Conservation (phyloP, 2,113 vertebrate species). For the Passer domesticus region DNA sequence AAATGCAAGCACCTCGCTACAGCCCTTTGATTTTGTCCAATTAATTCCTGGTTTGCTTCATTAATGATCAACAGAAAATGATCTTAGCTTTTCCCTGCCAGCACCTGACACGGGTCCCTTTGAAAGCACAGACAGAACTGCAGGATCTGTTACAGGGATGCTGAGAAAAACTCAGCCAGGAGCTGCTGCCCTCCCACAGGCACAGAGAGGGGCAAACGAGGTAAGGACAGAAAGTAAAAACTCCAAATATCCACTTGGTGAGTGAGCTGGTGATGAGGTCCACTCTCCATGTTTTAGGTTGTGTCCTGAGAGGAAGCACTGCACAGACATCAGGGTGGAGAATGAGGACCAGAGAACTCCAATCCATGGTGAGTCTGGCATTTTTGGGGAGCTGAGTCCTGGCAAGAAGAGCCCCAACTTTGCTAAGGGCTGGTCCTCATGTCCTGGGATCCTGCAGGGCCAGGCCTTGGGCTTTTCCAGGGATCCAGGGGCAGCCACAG, state of each 20-base stretch:
- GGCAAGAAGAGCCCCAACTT: neutral
- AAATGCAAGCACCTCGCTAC: neutral
- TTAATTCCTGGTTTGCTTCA: conserved; percentile 4
- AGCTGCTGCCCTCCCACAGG: neutral
- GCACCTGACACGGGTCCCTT: neutral
- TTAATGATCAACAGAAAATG: neutral
- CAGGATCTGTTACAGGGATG: neutral
- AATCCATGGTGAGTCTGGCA: neutral
- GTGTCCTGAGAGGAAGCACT: neutral
- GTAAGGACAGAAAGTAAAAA: neutral
- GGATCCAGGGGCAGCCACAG: neutral
- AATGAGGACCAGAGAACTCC: neutral
- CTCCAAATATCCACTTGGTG: neutral
- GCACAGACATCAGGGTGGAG: neutral
- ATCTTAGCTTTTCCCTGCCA: neutral
- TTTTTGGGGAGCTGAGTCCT: neutral
- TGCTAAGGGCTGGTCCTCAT: neutral
- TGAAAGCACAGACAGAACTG: neutral
- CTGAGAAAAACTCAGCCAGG: neutral
- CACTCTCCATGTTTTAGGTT: neutral
- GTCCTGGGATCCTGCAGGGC: neutral
- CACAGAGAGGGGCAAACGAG: neutral
- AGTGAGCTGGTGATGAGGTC: neutral
- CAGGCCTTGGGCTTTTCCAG: accelerated
- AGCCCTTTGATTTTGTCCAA: conserved; percentile 9